Percentiles rank a stretch among this genome's conserved stretches.
Conservation (phyloP, 2,113 vertebrate species). For the Scartelaos histophorus region DNA sequence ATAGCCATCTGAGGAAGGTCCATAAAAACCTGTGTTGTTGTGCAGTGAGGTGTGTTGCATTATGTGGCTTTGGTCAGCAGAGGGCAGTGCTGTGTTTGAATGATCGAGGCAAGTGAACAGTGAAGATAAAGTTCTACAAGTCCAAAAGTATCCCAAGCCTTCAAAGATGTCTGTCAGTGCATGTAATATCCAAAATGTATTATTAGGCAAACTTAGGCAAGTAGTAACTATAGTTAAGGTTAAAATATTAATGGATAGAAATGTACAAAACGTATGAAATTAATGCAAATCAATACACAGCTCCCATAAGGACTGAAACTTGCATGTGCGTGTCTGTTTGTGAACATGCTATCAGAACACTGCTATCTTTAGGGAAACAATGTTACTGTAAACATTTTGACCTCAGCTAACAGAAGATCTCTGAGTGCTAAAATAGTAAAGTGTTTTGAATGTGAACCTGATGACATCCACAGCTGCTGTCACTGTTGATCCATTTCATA, state of each 20-base stretch:
- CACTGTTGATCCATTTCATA: not conserved
- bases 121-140: too few species aligned
- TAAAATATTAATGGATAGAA: too few species aligned
- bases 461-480: not conserved
- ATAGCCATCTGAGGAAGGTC: too few species aligned
- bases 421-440: too few species aligned
- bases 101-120: not conserved
- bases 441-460: not conserved
- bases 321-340: too few species aligned
- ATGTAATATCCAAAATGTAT: too few species aligned
- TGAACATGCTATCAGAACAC: not conserved
- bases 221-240: too few species aligned
- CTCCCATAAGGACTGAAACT: too few species aligned
- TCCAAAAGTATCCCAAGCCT: not conserved
- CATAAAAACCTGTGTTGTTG: too few species aligned
- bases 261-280: too few species aligned
- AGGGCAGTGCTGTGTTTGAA: conserved; percentile 50
- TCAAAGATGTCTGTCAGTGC: not conserved
- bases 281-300: too few species aligned
- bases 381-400: not conserved
- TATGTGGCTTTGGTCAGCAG: conserved; percentile 52
- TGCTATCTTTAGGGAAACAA: not conserved
- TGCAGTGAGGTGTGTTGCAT: conserved; percentile 1
- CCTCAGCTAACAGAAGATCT: not conserved
- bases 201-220: too few species aligned